Evolutionary conservation across 2,888 invertebrate genomes (phyloP), one percentile per base, ranked within the genome.

Genomic region (Apamea epomidion): DNA sequence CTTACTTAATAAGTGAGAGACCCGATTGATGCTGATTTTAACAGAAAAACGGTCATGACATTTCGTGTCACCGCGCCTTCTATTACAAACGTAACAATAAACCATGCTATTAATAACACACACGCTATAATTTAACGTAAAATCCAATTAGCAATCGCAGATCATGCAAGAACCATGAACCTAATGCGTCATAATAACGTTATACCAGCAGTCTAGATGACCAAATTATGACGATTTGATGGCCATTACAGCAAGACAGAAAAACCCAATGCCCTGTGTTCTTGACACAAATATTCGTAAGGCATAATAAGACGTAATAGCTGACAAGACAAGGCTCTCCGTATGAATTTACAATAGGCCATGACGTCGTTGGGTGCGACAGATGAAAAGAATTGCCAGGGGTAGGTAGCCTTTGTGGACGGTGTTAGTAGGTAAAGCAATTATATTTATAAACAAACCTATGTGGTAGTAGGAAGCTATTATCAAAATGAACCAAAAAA

Each of bases 321-420:
- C 84, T 84, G 89, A 90, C 87, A 88, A 80, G 83, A 89, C 91
- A 91, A 92, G 91, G 88, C 82, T 86, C 78, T 80, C 42, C 84
- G 87, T 87, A 85, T 88, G 86, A 89, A 88, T 91, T 92, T 90
- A 91, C 87, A 87, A 90, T 88, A 64, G 89, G 67, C 51, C 64
- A 84, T 91, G 93, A 92, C 92, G 92, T 93, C 91, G 91, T 77
- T 68, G 76, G 81, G 81, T 75, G 74, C 94, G 95, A 94, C 94
- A 94, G 88, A 91, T 94, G 91, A 93, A 94, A 94, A 94, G 94
- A 95, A 95, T 94, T 94, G 91, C 92, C 82, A 85, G 29, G 82
- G 88, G n/a, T 60, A 60, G 90, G 88, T 86, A 78, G 85, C 78
- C 87, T 88, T 89, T 85, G 86, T 84, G 76, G 71, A 70, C 86